Conservation (phyloP, 1,140 invertebrate genomes). For the Camponotus vicinus region DNA sequence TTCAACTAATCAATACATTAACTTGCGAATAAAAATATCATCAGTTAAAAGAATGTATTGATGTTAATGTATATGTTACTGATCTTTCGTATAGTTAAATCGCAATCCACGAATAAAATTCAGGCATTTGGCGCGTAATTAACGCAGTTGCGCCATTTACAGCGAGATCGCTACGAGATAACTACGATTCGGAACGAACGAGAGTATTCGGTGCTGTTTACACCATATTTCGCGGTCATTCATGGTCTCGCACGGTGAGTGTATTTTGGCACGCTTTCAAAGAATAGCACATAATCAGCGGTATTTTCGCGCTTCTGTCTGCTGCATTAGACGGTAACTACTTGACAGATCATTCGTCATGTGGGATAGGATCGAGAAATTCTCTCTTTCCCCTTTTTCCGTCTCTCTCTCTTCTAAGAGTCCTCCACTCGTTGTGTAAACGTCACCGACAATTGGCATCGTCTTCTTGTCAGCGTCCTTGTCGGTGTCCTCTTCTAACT, state of each 20-base stretch:
- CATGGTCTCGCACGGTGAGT: slow-evolving; percentile 15
- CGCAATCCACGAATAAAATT: not conserved
- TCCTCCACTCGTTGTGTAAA: slow-evolving; percentile 68
- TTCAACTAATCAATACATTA: not conserved
- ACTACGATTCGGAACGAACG: slow-evolving; percentile 17
- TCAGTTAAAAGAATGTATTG: not conserved
- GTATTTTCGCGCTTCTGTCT: slow-evolving; percentile 31
- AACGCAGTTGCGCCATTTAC: not conserved
- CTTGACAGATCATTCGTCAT: slow-evolving; percentile 75
- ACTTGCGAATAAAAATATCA: not conserved
- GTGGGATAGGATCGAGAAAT: not conserved
- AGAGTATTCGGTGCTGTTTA: slow-evolving; percentile 36
- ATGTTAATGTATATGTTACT: not conserved
- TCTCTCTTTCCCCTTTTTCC: not conserved
- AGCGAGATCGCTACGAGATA: not conserved
- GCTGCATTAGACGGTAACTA: slow-evolving; percentile 49
- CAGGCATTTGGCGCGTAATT: slow-evolving; percentile 1
- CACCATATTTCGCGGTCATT: slow-evolving; percentile 62
- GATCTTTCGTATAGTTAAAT: slow-evolving; percentile 2
- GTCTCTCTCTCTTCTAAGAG: not conserved
- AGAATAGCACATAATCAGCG: slow-evolving; percentile 30
- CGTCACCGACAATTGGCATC: slow-evolving; percentile 68
- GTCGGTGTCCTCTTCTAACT: not conserved
- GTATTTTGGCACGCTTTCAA: slow-evolving; percentile 72
- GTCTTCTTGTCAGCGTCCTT: slow-evolving; percentile 64